A percentile compares a stretch with the other conserved stretches of the same genome.
Evolutionary conservation across 2,888 invertebrate species (phyloP).

Genomic region (Diplolepis rosae): DNA sequence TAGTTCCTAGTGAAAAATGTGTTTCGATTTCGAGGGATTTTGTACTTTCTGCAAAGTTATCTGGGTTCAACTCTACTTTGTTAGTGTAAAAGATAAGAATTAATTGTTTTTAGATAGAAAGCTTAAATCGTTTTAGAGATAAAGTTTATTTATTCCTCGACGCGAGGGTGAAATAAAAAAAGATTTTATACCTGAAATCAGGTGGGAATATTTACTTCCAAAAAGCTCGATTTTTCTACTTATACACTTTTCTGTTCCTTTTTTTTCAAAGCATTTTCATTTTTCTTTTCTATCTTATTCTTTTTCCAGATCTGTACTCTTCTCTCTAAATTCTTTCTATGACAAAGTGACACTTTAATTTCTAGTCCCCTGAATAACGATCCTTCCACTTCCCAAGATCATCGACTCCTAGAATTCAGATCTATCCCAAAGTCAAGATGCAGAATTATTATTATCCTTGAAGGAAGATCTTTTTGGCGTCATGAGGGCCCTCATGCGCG

Average conservation of each 20-base stretch:
- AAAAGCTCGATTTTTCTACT: not conserved
- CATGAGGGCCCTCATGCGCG: slow-evolving; percentile 53
- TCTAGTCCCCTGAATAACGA: not conserved
- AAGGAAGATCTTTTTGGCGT: slow-evolving; percentile 23
- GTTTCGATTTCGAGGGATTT: not conserved
- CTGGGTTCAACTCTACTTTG: slow-evolving; percentile 3
- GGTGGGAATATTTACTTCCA: slow-evolving; percentile 19
- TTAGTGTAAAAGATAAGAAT: slow-evolving; percentile 2
- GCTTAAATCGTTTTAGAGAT: slow-evolving; percentile 21
- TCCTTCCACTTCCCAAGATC: slow-evolving; percentile 6
- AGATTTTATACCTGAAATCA: slow-evolving; percentile 13
- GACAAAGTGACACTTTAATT: not conserved
- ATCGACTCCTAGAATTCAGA: not conserved
- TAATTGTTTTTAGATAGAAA: slow-evolving; percentile 30
- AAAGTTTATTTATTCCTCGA: slow-evolving; percentile 29
- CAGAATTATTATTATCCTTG: slow-evolving; percentile 9
- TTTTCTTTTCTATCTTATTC: not conserved
- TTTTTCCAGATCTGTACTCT: not conserved
- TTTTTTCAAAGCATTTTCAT: not conserved
- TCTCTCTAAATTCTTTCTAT: too few relatives aligned
- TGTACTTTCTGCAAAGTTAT: not conserved
- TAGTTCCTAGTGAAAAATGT: not conserved
- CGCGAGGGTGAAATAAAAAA: slow-evolving; percentile 25
- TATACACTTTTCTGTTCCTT: not conserved
- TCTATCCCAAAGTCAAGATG: not conserved